These are phyloP conservation scores for Seriola rivoliana DNA, from an alignment of 2,113 vertebrate species.

Conservation along the genomic window DNA sequence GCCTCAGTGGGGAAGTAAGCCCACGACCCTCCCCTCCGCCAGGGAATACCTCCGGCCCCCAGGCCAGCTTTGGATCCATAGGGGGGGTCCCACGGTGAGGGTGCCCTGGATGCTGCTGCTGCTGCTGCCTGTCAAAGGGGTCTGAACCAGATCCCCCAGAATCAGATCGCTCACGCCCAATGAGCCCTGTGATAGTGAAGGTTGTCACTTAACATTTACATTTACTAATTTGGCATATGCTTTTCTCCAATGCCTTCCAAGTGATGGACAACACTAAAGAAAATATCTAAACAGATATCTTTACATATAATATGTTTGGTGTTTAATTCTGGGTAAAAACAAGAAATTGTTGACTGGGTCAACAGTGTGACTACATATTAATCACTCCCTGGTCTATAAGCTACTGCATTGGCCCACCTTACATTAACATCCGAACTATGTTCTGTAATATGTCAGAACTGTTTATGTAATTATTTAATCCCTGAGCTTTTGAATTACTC, in stretches of 20 bases:
- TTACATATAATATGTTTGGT: neutral
- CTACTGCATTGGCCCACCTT: neutral
- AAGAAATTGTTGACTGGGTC: no score
- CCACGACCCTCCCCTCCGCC: conserved; percentile 82
- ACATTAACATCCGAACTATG: neutral
- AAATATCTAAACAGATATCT: no score
- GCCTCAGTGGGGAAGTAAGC: conserved; percentile 87
- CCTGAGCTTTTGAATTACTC: neutral
- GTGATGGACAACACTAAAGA: no score
- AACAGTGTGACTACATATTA: neutral
- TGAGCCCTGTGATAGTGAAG: conserved; percentile 83
- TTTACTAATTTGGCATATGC: no score
- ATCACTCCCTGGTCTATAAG: neutral
- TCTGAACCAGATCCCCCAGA: conserved; percentile 94
- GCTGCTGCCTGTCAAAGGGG: conserved; percentile 90
- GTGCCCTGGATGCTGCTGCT: conserved; percentile 84
- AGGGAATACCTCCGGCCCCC: conserved; percentile 91
- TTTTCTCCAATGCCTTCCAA: no score
- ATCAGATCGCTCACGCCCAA: conserved; percentile 93
- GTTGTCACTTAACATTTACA: neutral
- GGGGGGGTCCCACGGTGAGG: conserved; percentile 91
- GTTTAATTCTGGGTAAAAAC: neutral
- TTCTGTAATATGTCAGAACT: neutral
- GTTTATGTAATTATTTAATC: neutral
- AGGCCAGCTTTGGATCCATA: conserved; percentile 91